phyloP scores from a whole-genome alignment of 2,888 invertebrate genomes.

The Criorhina ranunculi region DNA sequence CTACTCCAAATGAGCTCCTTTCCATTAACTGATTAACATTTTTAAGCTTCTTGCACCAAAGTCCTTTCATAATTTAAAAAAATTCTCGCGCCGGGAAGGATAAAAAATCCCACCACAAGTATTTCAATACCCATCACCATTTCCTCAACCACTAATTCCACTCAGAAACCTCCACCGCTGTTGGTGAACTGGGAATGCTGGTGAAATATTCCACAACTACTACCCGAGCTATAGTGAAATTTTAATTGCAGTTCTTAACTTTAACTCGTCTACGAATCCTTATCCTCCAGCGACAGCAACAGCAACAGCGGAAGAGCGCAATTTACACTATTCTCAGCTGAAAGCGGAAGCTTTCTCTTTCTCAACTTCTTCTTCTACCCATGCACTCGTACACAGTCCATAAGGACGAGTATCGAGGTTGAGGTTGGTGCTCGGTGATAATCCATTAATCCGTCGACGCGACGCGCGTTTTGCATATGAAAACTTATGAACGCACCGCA shows the following conservation, averaged over 20 bases:
- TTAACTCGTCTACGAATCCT: constrained; percentile 24
- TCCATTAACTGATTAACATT: constrained; percentile 41
- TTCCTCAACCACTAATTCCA: neutral
- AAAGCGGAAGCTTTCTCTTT: constrained; percentile 4
- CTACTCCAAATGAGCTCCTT: neutral
- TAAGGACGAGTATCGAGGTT: constrained; percentile 4
- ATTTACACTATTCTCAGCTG: constrained; percentile 39
- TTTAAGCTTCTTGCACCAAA: neutral
- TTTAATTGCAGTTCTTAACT: constrained; percentile 70
- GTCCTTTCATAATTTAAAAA: neutral
- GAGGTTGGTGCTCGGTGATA: constrained; percentile 49
- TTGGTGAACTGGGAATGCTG: constrained; percentile 16
- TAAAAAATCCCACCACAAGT: neutral
- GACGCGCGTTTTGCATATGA: constrained; percentile 70
- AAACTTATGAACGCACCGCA: constrained; percentile 63
- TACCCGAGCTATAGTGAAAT: constrained; percentile 30
- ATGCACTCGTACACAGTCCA: constrained; percentile 10
- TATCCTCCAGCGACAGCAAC: constrained; percentile 6
- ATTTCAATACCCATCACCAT: neutral
- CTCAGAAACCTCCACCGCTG: neutral
- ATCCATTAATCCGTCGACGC: constrained; percentile 73
- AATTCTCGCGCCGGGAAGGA: neutral
- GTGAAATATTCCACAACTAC: constrained; percentile 23
- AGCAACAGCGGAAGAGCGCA: constrained; percentile 13
- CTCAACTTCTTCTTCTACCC: constrained; percentile 7